Evolutionary conservation across 2,113 vertebrate genomes (phyloP), one percentile per base, ranked within the genome.

Genomic region (Grantiella picta): DNA sequence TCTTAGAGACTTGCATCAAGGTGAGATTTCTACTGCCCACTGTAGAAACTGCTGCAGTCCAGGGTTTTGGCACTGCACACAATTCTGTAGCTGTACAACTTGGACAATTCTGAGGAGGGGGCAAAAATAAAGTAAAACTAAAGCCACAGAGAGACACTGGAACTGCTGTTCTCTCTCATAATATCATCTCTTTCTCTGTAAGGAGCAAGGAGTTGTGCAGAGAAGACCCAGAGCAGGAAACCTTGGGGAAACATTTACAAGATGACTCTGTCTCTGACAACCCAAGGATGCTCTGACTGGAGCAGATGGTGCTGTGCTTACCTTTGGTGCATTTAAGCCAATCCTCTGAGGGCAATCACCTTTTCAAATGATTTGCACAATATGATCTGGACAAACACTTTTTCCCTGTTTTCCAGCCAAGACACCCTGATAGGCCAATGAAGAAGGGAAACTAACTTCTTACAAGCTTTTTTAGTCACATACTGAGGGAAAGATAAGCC

Each of bases 391-490:
- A 68, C 13, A 86, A 76, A 89, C 53, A 87, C 7, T 69, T 91
- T 85, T 45, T 72, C 61, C 44, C 44, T 17, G 20, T 69, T 89
- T 84, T 87, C 70, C 61, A 94, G 70, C 31, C 52, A 65, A 94
- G 49, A 69, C 40, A 83, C 7, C 53, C 73, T 53, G 18, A 3
- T 57, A 85, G 89, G 52, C 78, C 77, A 79, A 42, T 47, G 42
- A 82, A 76, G 56, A 89, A 79, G 5, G 44, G n/a, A 89, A 94
- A 86, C 7, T 9, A 92, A 91, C 45, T 92, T 95, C 80, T 89
- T 50, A 12, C 3, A 36, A 69, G 86, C 31, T 60, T 88, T 93
- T 73, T 72, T 49, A 57, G 49, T 69, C 77, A 24, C 15, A 44
- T 63, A 59, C 36, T 31, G 36, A 21, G 5, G 16, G 27, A 60